Evolutionary conservation across 2,888 invertebrate genomes (phyloP).

Genomic region (Baronia brevicornis): DNA sequence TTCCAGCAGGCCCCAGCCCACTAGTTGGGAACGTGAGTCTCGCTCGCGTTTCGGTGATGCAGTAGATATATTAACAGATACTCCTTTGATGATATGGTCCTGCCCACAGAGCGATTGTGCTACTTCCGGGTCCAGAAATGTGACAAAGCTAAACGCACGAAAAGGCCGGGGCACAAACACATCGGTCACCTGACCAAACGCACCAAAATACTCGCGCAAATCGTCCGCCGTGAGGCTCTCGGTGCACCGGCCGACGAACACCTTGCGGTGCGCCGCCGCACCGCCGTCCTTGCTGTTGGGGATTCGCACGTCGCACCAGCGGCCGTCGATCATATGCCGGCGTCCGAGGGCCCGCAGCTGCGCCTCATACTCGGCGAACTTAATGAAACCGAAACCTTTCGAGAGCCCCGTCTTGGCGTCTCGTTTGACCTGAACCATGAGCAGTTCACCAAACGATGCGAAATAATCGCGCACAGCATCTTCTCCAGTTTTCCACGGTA

Average conservation of each 20-base stretch:
- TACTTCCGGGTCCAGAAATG: slow-evolving; percentile 86
- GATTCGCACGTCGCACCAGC: slow-evolving; percentile 83
- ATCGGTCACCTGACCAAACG: slow-evolving; percentile 89
- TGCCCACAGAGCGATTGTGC: slow-evolving; percentile 87
- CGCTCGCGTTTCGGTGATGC: slow-evolving; percentile 87
- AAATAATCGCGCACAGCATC: slow-evolving; percentile 84
- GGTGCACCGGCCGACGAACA: slow-evolving; percentile 89
- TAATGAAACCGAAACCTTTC: slow-evolving; percentile 84
- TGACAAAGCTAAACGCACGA: slow-evolving; percentile 87
- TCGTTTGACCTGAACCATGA: slow-evolving; percentile 76
- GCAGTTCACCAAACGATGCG: slow-evolving; percentile 79
- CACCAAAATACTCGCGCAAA: slow-evolving; percentile 84
- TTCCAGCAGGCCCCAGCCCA: slow-evolving; percentile 53
- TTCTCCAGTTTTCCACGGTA: slow-evolving; percentile 86
- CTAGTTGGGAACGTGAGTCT: slow-evolving; percentile 32
- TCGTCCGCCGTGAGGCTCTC: slow-evolving; percentile 87
- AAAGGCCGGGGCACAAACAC: slow-evolving; percentile 93
- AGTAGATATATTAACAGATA: slow-evolving; percentile 90
- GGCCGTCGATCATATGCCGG: slow-evolving; percentile 81
- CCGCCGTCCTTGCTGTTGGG: slow-evolving; percentile 82
- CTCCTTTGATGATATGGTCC: slow-evolving; percentile 89
- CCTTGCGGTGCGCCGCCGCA: slow-evolving; percentile 81
- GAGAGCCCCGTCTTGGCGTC: slow-evolving; percentile 78
- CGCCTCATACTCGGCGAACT: slow-evolving; percentile 79
- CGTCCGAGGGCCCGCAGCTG: slow-evolving; percentile 79